phyloP scores from a whole-genome alignment of 2,797 vertebrate genomes.

The Mionectes olivaceus region DNA sequence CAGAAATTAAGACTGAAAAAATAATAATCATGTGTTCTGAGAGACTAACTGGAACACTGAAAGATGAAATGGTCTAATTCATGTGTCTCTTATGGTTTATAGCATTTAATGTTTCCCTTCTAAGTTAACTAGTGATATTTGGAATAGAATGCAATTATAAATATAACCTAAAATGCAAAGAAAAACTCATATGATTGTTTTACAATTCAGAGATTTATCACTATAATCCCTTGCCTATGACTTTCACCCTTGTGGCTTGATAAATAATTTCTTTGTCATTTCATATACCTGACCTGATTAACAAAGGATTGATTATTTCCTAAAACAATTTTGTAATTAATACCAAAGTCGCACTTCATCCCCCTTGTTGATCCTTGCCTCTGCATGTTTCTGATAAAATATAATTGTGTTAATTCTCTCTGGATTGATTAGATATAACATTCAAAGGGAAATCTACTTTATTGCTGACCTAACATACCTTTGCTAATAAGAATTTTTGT shows the following conservation, averaged over 20 bases:
- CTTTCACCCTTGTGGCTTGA: constrained; percentile 37
- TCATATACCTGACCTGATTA: constrained; percentile 62
- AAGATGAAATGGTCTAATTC: constrained; percentile 22
- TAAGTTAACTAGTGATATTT: constrained; percentile 39
- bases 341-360: constrained; percentile 46
- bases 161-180: background rate
- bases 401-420: constrained; percentile 76
- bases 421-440: constrained; percentile 75
- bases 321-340: constrained; percentile 75
- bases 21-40: background rate
- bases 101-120: background rate
- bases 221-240: background rate
- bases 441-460: constrained; percentile 75
- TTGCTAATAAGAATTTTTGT: constrained; percentile 72
- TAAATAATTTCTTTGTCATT: constrained; percentile 61
- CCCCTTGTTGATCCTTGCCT: constrained; percentile 64
- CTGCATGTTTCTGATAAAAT: constrained; percentile 74
- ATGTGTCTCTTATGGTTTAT: background rate
- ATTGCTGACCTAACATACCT: constrained; percentile 75
- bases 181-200: background rate
- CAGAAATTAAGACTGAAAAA: constrained; percentile 14
- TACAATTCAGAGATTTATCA: constrained; percentile 2
- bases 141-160: background rate
- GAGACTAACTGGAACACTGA: background rate
- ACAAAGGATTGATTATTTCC: constrained; percentile 70